These are phyloP conservation scores for Ploceus nigricollis DNA, from an alignment of 2,113 vertebrate species.

Conservation along the genomic window DNA sequence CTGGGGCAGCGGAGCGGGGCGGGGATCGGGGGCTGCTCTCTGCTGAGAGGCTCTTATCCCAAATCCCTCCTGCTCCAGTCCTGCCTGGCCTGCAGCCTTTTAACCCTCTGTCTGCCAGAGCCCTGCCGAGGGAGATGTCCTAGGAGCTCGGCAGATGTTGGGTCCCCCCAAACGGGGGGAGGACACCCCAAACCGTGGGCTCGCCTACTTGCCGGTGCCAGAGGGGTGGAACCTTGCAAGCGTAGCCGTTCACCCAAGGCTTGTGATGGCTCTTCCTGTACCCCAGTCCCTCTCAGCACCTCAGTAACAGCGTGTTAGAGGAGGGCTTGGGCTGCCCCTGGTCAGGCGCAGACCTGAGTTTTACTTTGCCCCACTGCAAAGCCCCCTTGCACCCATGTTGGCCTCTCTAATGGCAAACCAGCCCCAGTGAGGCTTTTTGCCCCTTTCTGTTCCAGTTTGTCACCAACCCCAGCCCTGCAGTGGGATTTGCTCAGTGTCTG, in stretches of 20 bases:
- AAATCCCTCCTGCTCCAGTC: background rate
- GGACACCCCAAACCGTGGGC: background rate
- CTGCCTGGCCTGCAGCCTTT: background rate
- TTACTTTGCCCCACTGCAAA: background rate
- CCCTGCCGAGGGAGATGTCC: background rate
- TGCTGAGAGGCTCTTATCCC: background rate
- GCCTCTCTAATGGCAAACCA: background rate
- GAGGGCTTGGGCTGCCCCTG: background rate
- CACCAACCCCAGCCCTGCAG: background rate
- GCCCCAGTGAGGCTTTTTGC: background rate
- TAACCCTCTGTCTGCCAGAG: background rate
- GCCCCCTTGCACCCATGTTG: fast-evolving
- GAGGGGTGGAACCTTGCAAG: background rate
- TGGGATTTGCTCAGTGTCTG: background rate
- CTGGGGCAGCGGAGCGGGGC: too few species aligned
- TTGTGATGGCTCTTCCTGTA: background rate
- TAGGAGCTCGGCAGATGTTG: background rate
- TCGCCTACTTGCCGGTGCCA: background rate
- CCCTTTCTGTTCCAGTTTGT: background rate
- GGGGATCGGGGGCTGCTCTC: too few species aligned
- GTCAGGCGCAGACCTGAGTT: background rate
- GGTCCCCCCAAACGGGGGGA: background rate
- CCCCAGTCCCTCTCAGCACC: background rate
- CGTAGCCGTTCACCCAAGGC: background rate
- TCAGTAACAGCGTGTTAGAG: background rate